Evolutionary conservation across 2,797 vertebrate genomes (phyloP), one percentile per base, ranked within the genome.

Genomic region (Microhierax caerulescens): DNA sequence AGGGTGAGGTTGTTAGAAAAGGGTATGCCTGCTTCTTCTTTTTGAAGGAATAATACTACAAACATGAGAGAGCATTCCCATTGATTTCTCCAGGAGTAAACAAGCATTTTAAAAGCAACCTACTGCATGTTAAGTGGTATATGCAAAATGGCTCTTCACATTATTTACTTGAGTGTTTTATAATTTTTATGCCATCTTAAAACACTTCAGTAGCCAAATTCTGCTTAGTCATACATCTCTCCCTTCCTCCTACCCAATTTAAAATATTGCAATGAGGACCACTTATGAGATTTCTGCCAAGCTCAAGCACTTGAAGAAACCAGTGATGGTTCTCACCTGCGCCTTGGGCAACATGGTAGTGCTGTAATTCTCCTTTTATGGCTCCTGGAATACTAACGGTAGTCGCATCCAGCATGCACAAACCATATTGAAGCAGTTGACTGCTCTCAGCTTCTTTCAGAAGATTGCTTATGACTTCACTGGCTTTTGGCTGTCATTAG

Each of bases 261-360:
- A 41, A 76, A 57, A 37, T 84, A 47, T 53, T 48, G 20, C 19
- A 30, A 0, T 0, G 0, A 37, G 34, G 32, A 41, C 14, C 13
- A 32, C 15, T 65, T 50, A 21, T 24, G 45, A 77, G 36, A 56
- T 34, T 68, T 80, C 72, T 74, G 36, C n/a, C 54, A 41, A 4
- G 27, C 75, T 80, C 53, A 83, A 30, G 45, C 32, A 32, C 51
- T 50, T 61, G 32, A 70, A 77, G 73, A 84, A 67, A 50, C 3
- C 60, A 64, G 13, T 10, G 25, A 28, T 11, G 20, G 69, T 54
- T 86, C 73, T 84, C 51, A 65, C 69, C 57, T 93, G 57, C 2
- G 2, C 19, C 12, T 73, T 30, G 39, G 23, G 63, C 48, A 85
- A 36, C 6, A 24, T 13, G 32, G 20, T n/a, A 57, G 28, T 68